These are phyloP conservation scores for Drosophila sturtevanti DNA, from an alignment of 1,140 invertebrate genomes.

Conservation along the genomic window DNA sequence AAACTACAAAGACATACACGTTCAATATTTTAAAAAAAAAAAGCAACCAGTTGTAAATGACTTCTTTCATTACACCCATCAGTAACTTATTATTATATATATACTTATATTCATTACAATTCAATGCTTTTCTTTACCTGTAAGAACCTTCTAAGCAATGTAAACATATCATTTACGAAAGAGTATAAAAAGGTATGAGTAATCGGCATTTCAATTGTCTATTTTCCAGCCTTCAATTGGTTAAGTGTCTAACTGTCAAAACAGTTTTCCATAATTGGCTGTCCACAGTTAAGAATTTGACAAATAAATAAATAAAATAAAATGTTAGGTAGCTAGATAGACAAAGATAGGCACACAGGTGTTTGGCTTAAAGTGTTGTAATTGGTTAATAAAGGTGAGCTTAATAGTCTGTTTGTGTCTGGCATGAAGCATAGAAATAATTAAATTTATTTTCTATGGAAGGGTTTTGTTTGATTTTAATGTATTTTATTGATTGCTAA, in stretches of 20 bases:
- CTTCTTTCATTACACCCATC: no score
- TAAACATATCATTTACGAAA: not conserved
- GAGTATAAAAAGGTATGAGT: slow-evolving; percentile 20
- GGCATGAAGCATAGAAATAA: slow-evolving; percentile 42
- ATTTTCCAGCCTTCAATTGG: slow-evolving; percentile 21
- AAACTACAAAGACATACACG: no score
- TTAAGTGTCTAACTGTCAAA: slow-evolving; percentile 45
- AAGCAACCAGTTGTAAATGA: no score
- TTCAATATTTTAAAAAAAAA: no score
- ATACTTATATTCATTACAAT: no score
- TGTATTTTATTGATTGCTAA: slow-evolving; percentile 4
- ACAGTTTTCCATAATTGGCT: slow-evolving; percentile 27
- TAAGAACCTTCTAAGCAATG: not conserved
- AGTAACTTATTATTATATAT: no score
- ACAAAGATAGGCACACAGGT: slow-evolving; percentile 46
- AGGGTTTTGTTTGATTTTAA: slow-evolving; percentile 10
- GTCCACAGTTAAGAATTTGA: slow-evolving; percentile 23
- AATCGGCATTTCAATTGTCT: slow-evolving; percentile 13
- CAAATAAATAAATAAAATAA: slow-evolving; percentile 26
- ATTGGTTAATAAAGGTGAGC: slow-evolving; percentile 50
- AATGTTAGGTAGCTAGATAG: slow-evolving; percentile 14
- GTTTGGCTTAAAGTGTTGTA: slow-evolving; percentile 40
- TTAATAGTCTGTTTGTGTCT: slow-evolving; percentile 39
- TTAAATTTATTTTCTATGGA: slow-evolving; percentile 24
- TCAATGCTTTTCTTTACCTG: no score